These are phyloP conservation scores for Malurus splendens DNA, from an alignment of 2,797 vertebrate genomes.

Conservation along the genomic window DNA sequence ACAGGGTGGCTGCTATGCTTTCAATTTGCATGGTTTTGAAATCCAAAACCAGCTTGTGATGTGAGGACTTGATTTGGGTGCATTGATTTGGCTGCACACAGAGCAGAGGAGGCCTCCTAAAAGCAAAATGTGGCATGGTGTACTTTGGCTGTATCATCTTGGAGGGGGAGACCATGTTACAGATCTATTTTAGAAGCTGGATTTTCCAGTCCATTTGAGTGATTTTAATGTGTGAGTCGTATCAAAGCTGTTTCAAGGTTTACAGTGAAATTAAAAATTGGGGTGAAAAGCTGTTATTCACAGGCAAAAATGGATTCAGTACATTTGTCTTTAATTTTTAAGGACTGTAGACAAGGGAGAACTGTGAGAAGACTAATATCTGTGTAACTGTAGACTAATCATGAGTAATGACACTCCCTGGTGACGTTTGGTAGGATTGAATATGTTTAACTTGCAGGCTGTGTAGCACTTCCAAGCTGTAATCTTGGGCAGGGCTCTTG, in stretches of 20 bases:
- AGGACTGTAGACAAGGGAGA: background rate
- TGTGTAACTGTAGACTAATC: background rate
- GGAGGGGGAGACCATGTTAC: rapidly evolving
- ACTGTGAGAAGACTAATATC: background rate
- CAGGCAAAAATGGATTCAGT: background rate
- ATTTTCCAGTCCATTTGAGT: background rate
- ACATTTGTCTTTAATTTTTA: background rate
- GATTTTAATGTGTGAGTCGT: background rate
- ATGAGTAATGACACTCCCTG: background rate
- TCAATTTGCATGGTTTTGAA: background rate
- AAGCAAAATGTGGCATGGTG: background rate
- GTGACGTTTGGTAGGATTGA: background rate
- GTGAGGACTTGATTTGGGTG: background rate
- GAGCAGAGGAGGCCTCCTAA: background rate
- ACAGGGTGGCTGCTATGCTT: rapidly evolving
- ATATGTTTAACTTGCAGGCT: conserved; percentile 24
- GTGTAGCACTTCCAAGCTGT: background rate
- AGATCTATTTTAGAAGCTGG: background rate
- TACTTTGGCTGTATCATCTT: background rate
- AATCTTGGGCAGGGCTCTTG: background rate
- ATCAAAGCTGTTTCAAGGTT: background rate
- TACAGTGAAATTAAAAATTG: background rate
- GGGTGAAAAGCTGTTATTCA: background rate
- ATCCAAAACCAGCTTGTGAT: background rate
- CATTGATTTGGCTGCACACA: background rate